These are phyloP conservation scores for Drosophila elegans DNA, from an alignment of 1,140 invertebrate genomes.

Conservation along the genomic window DNA sequence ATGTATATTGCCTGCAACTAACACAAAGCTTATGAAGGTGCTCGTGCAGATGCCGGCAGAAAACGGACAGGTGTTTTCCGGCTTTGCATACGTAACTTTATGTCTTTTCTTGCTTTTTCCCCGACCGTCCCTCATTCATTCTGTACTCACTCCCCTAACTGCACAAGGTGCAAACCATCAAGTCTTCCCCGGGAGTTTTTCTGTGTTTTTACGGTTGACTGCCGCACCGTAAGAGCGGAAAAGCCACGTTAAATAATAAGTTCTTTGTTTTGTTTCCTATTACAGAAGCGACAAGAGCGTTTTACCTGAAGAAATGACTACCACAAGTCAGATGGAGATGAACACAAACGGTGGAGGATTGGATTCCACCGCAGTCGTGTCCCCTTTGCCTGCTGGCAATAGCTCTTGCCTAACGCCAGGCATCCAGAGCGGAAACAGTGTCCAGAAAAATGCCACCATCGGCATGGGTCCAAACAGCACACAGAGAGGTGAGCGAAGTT, in stretches of 20 bases:
- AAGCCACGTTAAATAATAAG: constrained; percentile 47
- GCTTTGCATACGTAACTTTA: constrained; percentile 33
- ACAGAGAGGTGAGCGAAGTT: constrained; percentile 53
- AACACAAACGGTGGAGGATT: constrained; percentile 45
- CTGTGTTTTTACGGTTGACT: constrained; percentile 66
- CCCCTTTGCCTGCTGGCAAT: constrained; percentile 9
- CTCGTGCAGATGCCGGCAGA: constrained; percentile 1
- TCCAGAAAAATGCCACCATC: constrained; percentile 35
- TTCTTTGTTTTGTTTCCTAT: constrained; percentile 25
- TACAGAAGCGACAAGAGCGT: constrained; percentile 27
- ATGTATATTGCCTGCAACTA: constrained; percentile 29
- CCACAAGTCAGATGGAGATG: constrained; percentile 62
- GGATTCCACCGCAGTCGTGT: constrained; percentile 14
- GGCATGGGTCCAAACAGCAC: constrained; percentile 25
- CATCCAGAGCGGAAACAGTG: neutral
- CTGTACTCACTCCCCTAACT: constrained; percentile 20
- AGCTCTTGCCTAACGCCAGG: constrained; percentile 11
- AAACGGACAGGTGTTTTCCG: constrained; percentile 72
- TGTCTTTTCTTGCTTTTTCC: constrained; percentile 23
- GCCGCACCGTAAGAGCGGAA: constrained; percentile 30
- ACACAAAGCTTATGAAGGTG: constrained; percentile 8
- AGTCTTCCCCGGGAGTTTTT: constrained; percentile 1
- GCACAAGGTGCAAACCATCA: constrained; percentile 32
- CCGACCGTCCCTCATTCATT: constrained; percentile 14
- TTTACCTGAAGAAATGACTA: constrained; percentile 61